Evolutionary conservation across 1,140 invertebrate genomes (phyloP), one percentile per base, ranked within the genome.

Genomic region (Zaprionus nigranus): DNA sequence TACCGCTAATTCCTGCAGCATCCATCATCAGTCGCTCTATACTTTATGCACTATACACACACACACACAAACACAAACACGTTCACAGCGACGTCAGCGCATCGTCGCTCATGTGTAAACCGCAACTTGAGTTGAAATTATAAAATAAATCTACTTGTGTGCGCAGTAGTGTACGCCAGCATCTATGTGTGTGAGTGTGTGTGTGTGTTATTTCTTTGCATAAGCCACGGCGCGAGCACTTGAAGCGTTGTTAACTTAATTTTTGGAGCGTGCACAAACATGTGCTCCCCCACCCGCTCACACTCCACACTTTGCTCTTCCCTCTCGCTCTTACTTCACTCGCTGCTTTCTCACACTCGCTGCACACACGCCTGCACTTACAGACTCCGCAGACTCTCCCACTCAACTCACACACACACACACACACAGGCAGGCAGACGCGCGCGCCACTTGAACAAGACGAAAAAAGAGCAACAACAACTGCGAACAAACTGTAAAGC

Each of bases 241-340:
- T 75, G 76, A 85, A 87, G 67, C 86, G 85, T 90, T 90, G 86
- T 90, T 90, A 90, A 90, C 85, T 90, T 90, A 90, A 90, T 90
- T 88, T 91, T 87, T 90, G 87, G 87, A 91, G 87, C 87, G 83
- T 90, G 87, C 90, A 87, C 82, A 82, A 75, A 86, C 66, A 87
- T 81, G 77, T 76, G 74, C 65, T 63, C 54, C 54, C 54, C 20
- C 20, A 17, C 36, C 26, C 61, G 3, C 64, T 34, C 61, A 36
- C 63, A 12, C 63, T 65, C 66, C 65, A 51, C 71, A n/a, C n/a
- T n/a, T n/a, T n/a, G n/a, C n/a, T 59, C 13, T 6, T 5, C 65
- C 58, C 75, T 53, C n/a, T 9, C 26, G n/a, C 53, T 57, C 56
- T 38, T 40, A 28, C 43, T 13, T 5, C 57, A 22, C 20, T 46